phyloP scores from a whole-genome alignment of 2,797 vertebrate genomes.

The Manis javanica region DNA sequence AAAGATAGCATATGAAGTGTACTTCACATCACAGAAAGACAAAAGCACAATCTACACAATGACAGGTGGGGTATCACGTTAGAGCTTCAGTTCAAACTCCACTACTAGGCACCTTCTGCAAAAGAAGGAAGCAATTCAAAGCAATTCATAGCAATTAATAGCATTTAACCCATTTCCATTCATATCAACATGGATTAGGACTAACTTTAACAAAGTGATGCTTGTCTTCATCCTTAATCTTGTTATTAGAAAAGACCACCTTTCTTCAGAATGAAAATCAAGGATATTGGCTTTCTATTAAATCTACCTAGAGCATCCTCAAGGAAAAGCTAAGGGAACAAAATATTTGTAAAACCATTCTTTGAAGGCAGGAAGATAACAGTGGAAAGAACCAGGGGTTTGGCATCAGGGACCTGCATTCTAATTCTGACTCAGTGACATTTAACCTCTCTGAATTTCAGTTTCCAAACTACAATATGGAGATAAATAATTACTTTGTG shows the following conservation, averaged over 20 bases:
- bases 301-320: slow-evolving; percentile 42
- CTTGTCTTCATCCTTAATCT: slow-evolving; percentile 26
- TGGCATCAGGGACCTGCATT: background rate
- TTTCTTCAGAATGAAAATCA: slow-evolving; percentile 53
- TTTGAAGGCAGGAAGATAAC: background rate
- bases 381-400: background rate
- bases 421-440: slow-evolving; percentile 10
- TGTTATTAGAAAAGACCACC: slow-evolving; percentile 33
- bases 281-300: slow-evolving; percentile 2
- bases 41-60: slow-evolving; percentile 50
- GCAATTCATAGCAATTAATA: background rate
- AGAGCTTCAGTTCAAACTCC: slow-evolving; percentile 25
- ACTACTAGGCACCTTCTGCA: slow-evolving; percentile 5
- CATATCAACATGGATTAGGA: slow-evolving; percentile 11
- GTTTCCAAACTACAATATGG: slow-evolving; percentile 38
- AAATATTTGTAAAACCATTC: slow-evolving; percentile 15
- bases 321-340: slow-evolving; percentile 52
- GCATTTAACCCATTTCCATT: background rate
- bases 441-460: slow-evolving; percentile 44
- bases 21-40: slow-evolving; percentile 52
- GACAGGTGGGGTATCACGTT: background rate
- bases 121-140: slow-evolving; percentile 22
- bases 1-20: slow-evolving; percentile 40
- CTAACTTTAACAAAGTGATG: slow-evolving; percentile 1
- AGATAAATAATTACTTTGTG: slow-evolving; percentile 8